Base-by-base conservation (phyloP, 2,797 vertebrate genomes). In the Choloepus didactylus region DNA sequence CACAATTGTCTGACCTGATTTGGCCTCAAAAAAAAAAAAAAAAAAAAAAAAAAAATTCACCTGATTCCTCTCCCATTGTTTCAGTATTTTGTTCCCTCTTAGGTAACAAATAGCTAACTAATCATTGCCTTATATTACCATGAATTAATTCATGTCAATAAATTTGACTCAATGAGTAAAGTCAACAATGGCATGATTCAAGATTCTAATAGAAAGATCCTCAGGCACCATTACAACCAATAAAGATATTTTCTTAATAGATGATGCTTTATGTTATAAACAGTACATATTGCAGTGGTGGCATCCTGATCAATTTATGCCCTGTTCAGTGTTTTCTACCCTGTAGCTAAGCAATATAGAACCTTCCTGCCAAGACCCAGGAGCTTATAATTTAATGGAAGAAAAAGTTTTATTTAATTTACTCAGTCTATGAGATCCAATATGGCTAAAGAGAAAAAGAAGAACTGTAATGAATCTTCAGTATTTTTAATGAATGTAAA, bases 401-500 rank as follows among this genome's bases (percentile, higher is more conserved):
- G 29, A 23, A 62, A 62, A 35, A 29, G 54, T 18, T 38, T 29
- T 38, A 82, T 60, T 69, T 21, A 21, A 18, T 38, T 25, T 91
- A 56, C 83, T 83, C 87, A 19, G 23, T 62, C n/a, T 76, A 70
- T 69, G 15, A 89, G 18, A 44, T 60, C 14, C 70, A 93, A 56
- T 60, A 87, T 66, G 38, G 69, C 67, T 70, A 76, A 82, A 69
- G 29, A 41, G 27, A 80, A 35, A 87, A 15, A 59, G 54, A 21
- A 56, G 18, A 73, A 41, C 11, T 62, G 60, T 62, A 87, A 64
- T 87, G 60, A 70, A 56, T 38, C 31, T 70, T 76, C 29, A 87
- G 77, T 87, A 82, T 31, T 70, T 89, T 90, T 90, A 87, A 90
- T 93, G 41, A 91, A n/a, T 46, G 1, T 25, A 82, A 77, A 83